Evolutionary conservation across 2,888 invertebrate species (phyloP).

Genomic region (Neuroscelio doddi): DNA sequence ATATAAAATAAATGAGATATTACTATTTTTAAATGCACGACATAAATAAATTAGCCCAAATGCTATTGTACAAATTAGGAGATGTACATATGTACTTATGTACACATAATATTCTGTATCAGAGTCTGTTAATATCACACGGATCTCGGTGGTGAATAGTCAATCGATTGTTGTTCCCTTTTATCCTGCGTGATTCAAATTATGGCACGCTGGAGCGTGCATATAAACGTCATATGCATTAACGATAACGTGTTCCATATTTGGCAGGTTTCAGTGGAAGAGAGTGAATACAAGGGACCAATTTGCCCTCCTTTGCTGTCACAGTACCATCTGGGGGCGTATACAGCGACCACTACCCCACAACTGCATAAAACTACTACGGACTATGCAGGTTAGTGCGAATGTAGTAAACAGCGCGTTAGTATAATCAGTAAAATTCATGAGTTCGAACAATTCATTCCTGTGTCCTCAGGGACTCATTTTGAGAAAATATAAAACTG

Average conservation of each 20-base stretch:
- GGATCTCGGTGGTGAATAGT: constrained; percentile 40
- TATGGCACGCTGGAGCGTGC: constrained; percentile 47
- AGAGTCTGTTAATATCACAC: constrained; percentile 42
- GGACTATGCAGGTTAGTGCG: constrained; percentile 62
- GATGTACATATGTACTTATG: constrained; percentile 34
- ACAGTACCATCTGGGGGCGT: constrained; percentile 66
- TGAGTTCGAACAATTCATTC: not conserved
- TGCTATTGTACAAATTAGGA: too few species aligned
- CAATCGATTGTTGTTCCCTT: constrained; percentile 52
- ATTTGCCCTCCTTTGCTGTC: constrained; percentile 69
- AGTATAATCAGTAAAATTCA: constrained; percentile 6
- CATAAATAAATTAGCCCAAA: too few species aligned
- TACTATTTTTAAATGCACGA: too few species aligned
- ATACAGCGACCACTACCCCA: constrained; percentile 60
- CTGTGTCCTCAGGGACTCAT: too few species aligned
- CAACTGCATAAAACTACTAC: constrained; percentile 67
- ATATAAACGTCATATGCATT: constrained; percentile 66
- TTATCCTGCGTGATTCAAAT: constrained; percentile 48
- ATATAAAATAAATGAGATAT: too few species aligned
- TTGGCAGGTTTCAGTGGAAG: constrained; percentile 67
- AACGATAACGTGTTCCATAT: constrained; percentile 60
- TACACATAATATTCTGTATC: constrained; percentile 34
- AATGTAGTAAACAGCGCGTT: constrained; percentile 11
- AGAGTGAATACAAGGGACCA: constrained; percentile 69
- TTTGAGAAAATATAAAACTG: too few species aligned